Percentiles rank a stretch among this genome's conserved stretches.
These are phyloP conservation scores for Peromyscus melanophrys DNA, from an alignment of 2,797 vertebrate genomes.

Conservation along the genomic window DNA sequence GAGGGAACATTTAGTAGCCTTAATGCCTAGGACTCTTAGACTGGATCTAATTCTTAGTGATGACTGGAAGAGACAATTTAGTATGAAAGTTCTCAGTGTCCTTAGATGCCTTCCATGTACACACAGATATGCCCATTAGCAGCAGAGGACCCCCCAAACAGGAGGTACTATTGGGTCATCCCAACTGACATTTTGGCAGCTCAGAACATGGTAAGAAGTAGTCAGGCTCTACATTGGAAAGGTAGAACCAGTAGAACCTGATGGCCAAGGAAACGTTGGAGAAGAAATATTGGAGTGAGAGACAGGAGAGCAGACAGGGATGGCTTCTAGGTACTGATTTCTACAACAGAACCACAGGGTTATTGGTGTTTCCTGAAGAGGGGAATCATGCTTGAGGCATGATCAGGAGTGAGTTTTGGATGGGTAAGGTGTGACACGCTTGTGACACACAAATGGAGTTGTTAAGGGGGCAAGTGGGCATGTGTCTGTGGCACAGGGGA, in stretches of 20 bases:
- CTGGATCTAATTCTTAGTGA: not conserved
- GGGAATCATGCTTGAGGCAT: not conserved
- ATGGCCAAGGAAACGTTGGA: not conserved
- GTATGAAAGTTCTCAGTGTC: not conserved
- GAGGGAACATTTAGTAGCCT: not conserved
- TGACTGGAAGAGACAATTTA: too few species aligned
- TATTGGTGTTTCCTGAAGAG: slow-evolving; percentile 1
- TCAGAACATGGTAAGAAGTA: not conserved
- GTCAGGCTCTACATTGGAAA: not conserved
- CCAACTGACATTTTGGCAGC: not conserved
- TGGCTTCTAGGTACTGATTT: not conserved
- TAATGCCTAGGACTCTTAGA: not conserved
- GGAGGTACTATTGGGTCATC: not conserved
- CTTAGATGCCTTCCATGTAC: not conserved
- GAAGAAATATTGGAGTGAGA: not conserved
- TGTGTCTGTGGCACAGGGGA: not conserved
- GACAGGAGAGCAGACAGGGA: not conserved
- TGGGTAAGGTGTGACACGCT: not conserved
- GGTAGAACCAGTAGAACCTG: not conserved
- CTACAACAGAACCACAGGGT: not conserved
- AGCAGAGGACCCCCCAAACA: not conserved
- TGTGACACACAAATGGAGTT: not conserved
- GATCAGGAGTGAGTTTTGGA: not conserved
- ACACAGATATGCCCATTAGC: not conserved
- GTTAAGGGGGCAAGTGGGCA: not conserved